A percentile compares a stretch with the other conserved stretches of the same genome.
phyloP scores from a whole-genome alignment of 2,797 vertebrate genomes.

The Enteromius radiatus region DNA sequence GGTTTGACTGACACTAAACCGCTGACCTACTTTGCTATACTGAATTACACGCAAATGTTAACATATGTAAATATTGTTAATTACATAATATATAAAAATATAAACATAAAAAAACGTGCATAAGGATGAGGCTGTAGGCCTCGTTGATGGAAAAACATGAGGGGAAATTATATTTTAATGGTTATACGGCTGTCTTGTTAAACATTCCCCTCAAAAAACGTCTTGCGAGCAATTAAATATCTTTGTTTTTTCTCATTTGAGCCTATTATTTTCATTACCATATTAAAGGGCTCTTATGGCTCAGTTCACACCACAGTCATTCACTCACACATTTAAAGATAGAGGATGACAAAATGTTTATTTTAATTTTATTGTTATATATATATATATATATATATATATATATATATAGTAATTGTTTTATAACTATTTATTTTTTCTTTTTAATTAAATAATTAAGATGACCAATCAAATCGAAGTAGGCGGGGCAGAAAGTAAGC shows the following conservation, averaged over 20 bases:
- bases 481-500: no score
- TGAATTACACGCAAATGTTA: background rate
- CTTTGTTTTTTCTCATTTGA: background rate
- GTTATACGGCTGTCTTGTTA: background rate
- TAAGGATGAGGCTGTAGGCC: background rate
- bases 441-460: no score
- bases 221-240: no score
- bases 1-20: background rate
- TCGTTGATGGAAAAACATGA: background rate
- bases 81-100: background rate
- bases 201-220: background rate
- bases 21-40: background rate
- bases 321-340: no score
- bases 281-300: background rate
- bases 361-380: no score
- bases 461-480: background rate
- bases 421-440: no score
- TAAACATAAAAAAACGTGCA: no score
- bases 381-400: no score
- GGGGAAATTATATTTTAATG: background rate
- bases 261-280: background rate
- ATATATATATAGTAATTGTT: no score
- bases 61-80: background rate
- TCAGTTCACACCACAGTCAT: no score
- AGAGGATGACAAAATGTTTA: no score